Conservation (phyloP, 2,797 vertebrate genomes). For the Diglossa cyanea region DNA sequence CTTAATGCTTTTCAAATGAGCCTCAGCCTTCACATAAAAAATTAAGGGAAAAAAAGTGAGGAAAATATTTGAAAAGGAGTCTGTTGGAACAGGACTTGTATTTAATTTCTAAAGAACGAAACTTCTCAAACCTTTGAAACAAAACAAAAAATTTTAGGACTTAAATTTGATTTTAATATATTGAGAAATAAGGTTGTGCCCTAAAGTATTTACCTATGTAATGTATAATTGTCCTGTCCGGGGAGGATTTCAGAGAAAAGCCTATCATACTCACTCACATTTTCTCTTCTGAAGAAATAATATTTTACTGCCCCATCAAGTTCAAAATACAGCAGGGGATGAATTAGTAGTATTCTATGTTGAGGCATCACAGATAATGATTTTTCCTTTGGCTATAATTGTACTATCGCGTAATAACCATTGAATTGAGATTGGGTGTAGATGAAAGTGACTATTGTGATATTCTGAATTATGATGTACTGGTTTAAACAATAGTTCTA, state of each 20-base stretch:
- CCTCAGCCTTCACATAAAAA: not conserved
- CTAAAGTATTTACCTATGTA: not conserved
- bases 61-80: not conserved
- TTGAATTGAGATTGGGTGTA: not conserved
- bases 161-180: not conserved
- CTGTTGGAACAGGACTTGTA: not conserved
- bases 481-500: not conserved
- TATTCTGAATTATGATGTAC: not conserved
- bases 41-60: not conserved
- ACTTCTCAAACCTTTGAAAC: not conserved
- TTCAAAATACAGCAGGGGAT: not conserved
- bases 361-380: not conserved
- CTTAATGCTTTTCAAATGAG: not conserved
- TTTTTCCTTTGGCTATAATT: not conserved
- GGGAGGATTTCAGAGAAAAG: not conserved
- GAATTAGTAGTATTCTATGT: not conserved
- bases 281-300: not conserved
- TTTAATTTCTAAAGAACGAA: not conserved
- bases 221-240: not conserved
- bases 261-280: fast-evolving
- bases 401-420: fast-evolving
- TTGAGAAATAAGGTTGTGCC: not conserved
- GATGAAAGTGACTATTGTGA: not conserved
- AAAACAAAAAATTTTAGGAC: not conserved
- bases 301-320: not conserved